phyloP scores from a whole-genome alignment of 2,888 invertebrate genomes.

The Anthrax anthrax region DNA sequence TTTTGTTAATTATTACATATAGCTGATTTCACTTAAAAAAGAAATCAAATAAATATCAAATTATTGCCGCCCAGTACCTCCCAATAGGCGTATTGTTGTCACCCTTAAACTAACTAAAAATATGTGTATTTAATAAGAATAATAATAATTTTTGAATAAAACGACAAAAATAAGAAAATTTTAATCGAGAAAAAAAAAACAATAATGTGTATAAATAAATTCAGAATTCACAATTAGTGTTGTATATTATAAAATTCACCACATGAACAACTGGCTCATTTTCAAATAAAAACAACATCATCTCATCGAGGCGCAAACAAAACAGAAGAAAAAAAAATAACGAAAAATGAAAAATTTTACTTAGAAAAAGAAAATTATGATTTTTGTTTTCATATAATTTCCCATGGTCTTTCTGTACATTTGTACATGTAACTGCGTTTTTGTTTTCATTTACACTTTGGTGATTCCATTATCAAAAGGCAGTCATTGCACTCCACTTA shows the following conservation, averaged over 20 bases:
- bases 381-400: neutral
- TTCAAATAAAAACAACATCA: too few relatives aligned
- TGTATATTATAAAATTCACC: too few relatives aligned
- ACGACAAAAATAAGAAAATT: too few relatives aligned
- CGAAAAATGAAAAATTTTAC: neutral
- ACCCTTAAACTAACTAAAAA: neutral
- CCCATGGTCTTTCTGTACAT: neutral
- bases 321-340: neutral
- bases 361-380: neutral
- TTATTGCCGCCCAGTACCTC: conserved; percentile 14
- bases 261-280: too few relatives aligned
- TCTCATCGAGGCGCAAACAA: neutral
- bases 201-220: too few relatives aligned
- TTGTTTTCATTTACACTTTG: conserved; percentile 5
- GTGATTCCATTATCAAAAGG: conserved; percentile 1
- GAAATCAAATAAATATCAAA: neutral
- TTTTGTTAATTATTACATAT: too few relatives aligned
- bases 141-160: too few relatives aligned
- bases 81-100: conserved; percentile 16
- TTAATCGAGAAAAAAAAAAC: too few relatives aligned
- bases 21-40: too few relatives aligned
- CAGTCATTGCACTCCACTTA: neutral
- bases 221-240: too few relatives aligned
- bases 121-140: too few relatives aligned
- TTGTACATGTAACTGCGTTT: neutral